These are phyloP conservation scores for Oreortyx pictus DNA, from an alignment of 2,797 vertebrate genomes.

Conservation along the genomic window DNA sequence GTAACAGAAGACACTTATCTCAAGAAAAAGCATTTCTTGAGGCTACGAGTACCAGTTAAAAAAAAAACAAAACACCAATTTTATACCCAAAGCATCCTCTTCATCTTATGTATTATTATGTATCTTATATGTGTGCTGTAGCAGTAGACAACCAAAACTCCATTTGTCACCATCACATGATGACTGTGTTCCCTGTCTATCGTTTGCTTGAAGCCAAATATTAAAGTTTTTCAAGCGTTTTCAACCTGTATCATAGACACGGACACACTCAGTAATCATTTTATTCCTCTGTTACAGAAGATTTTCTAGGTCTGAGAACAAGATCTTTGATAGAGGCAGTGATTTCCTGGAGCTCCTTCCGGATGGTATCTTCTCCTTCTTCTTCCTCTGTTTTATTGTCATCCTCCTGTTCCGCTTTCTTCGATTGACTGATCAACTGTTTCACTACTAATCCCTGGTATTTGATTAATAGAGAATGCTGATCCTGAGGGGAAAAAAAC, in stretches of 20 bases:
- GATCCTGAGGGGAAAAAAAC: slow-evolving; percentile 83
- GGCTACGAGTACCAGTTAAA: background rate
- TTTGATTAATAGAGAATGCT: slow-evolving; percentile 86
- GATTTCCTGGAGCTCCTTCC: slow-evolving; percentile 85
- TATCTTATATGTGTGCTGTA: background rate
- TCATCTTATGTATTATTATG: background rate
- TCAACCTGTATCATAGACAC: background rate
- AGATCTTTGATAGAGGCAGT: slow-evolving; percentile 89
- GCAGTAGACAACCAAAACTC: background rate
- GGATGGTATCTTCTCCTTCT: slow-evolving; percentile 75
- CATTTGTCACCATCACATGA: background rate
- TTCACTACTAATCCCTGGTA: slow-evolving; percentile 95
- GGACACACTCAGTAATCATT: background rate
- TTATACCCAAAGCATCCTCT: background rate
- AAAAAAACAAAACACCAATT: fast-evolving
- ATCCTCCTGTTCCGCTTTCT: slow-evolving; percentile 81
- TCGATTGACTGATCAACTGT: slow-evolving; percentile 86
- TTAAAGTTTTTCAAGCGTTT: background rate
- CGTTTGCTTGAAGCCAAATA: background rate
- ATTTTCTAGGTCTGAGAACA: slow-evolving; percentile 86
- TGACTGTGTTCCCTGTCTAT: background rate
- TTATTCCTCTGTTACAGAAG: slow-evolving; percentile 87
- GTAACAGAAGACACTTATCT: background rate
- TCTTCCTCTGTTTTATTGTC: slow-evolving; percentile 70
- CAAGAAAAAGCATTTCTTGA: background rate